Evolutionary conservation across 2,113 vertebrate genomes (phyloP).

Genomic region (Cryptomyrus ogoouensis): DNA sequence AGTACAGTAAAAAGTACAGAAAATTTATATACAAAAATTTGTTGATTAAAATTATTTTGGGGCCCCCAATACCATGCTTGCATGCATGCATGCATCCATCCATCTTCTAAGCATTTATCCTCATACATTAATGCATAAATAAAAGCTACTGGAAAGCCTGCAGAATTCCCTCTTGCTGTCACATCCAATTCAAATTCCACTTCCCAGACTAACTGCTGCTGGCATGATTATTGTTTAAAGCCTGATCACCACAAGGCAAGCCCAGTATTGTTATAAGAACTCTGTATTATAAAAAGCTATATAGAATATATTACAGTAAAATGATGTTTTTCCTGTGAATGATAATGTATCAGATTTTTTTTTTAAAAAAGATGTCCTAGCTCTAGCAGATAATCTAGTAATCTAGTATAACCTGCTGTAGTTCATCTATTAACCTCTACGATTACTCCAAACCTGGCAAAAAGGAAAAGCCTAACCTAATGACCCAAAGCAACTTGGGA

Average conservation of each 20-base stretch:
- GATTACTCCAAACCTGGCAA: not conserved
- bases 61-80: no score
- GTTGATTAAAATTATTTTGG: not conserved
- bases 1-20: no score
- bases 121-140: not conserved
- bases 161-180: not conserved
- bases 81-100: not conserved
- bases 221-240: not conserved
- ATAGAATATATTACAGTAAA: not conserved
- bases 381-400: not conserved
- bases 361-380: not conserved
- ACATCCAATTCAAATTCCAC: not conserved
- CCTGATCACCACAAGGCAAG: not conserved
- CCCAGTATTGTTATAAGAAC: not conserved
- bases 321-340: not conserved
- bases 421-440: not conserved
- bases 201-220: not conserved
- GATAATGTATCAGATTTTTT: not conserved
- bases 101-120: not conserved
- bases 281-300: not conserved
- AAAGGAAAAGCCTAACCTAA: not conserved
- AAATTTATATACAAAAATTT: not conserved
- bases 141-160: not conserved
- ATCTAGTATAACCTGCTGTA: not conserved
- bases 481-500: not conserved